Conservation (phyloP, 2,113 vertebrate genomes). For the Neodon shergylaensis region DNA sequence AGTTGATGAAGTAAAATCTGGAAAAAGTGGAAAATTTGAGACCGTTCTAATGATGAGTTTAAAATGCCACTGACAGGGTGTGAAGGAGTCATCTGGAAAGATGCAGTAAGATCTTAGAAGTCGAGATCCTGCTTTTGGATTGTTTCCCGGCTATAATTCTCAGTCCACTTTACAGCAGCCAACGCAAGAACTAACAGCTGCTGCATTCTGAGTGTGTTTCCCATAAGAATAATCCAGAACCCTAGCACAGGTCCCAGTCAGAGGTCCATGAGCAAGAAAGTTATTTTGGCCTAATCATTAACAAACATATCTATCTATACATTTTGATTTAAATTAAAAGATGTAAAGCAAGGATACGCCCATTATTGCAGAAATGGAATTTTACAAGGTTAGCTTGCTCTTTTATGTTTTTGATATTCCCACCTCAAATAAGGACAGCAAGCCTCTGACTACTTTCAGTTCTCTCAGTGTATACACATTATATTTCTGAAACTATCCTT, state of each 20-base stretch:
- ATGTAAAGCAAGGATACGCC: conserved; percentile 12
- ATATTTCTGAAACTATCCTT: background rate
- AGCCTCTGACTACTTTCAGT: conserved; percentile 2
- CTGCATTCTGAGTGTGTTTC: conserved; percentile 12
- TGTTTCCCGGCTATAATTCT: conserved; percentile 13
- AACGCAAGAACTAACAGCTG: background rate
- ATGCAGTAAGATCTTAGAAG: background rate
- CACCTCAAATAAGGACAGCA: background rate
- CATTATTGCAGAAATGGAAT: background rate
- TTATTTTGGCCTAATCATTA: background rate
- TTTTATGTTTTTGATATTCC: conserved; percentile 33
- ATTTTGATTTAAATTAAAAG: conserved; percentile 47
- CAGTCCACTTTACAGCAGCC: conserved; percentile 22
- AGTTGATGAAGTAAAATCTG: background rate
- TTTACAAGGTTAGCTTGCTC: background rate
- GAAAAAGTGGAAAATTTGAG: background rate
- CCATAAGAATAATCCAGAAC: background rate
- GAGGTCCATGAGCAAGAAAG: background rate
- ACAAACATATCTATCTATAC: background rate
- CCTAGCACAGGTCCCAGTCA: background rate
- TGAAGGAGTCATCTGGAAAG: background rate
- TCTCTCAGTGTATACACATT: background rate
- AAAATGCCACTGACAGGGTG: background rate
- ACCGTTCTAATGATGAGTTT: background rate
- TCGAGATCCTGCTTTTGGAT: background rate